A percentile compares a stretch with the other conserved stretches of the same genome.
These are phyloP conservation scores for Peromyscus eremicus DNA, from an alignment of 2,797 vertebrate species.

Conservation along the genomic window DNA sequence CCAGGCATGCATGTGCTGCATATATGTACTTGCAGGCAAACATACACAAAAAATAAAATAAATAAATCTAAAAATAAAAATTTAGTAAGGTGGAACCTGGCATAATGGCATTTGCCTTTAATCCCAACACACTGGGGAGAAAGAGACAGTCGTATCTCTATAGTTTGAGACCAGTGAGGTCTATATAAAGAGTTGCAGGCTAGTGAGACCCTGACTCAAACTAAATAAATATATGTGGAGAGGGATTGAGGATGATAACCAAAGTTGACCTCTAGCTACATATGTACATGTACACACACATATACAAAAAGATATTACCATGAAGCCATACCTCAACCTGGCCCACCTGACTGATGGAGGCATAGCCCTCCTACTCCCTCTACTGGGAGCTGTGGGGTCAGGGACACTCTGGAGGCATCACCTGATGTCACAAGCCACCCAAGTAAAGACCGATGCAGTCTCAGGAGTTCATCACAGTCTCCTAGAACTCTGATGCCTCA, in stretches of 20 bases:
- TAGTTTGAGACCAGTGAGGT: not conserved
- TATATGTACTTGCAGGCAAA: not conserved
- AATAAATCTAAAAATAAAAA: not conserved
- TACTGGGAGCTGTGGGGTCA: not conserved
- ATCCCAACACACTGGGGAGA: not conserved
- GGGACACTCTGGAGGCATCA: not conserved
- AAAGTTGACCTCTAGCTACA: not conserved
- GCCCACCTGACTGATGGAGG: rapidly evolving
- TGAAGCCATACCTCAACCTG: not conserved
- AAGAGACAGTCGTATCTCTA: not conserved
- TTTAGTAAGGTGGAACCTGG: not conserved
- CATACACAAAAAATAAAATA: not conserved
- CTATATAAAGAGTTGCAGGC: not conserved
- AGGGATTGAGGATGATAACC: not conserved
- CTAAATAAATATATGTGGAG: not conserved
- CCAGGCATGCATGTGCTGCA: not conserved
- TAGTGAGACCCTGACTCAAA: not conserved
- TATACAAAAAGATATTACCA: not conserved
- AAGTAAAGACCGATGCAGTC: rapidly evolving
- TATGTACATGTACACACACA: not conserved
- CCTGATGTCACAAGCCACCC: not conserved
- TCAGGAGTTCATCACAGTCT: not conserved
- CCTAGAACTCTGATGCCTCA: not conserved
- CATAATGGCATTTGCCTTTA: not conserved
- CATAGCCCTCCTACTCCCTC: not conserved